A percentile compares a stretch with the other conserved stretches of the same genome.
These are phyloP conservation scores for Echinops telfairi DNA, from an alignment of 2,113 vertebrate genomes.

Conservation along the genomic window DNA sequence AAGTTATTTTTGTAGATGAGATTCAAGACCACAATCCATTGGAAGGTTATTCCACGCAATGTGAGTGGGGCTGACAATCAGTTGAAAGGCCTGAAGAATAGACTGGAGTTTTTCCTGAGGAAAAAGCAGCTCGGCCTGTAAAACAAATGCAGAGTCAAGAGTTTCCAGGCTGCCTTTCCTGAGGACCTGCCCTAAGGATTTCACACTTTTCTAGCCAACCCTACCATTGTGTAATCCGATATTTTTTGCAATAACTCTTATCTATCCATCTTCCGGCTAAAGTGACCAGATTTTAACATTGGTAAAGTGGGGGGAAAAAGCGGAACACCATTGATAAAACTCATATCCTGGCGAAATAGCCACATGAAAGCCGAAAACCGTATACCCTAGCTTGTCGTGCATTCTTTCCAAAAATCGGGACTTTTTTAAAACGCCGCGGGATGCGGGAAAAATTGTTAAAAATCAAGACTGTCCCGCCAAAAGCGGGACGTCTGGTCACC, in stretches of 20 bases:
- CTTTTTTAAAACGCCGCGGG: too few relatives aligned
- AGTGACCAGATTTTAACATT: too few relatives aligned
- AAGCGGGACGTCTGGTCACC: too few relatives aligned
- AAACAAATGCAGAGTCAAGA: too few relatives aligned
- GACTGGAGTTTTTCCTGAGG: background rate
- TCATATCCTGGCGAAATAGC: too few relatives aligned
- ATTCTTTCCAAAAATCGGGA: too few relatives aligned
- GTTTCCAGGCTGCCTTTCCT: background rate
- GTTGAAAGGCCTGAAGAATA: background rate
- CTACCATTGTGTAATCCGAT: background rate
- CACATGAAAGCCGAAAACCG: too few relatives aligned
- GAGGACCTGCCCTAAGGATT: background rate
- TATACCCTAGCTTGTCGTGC: too few relatives aligned
- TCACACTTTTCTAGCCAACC: background rate
- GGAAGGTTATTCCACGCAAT: constrained; percentile 21
- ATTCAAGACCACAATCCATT: background rate
- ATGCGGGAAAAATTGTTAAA: too few relatives aligned
- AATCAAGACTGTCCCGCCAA: too few relatives aligned
- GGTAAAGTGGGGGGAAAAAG: too few relatives aligned
- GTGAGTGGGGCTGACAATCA: background rate
- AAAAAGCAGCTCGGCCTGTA: background rate
- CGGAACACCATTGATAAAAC: too few relatives aligned
- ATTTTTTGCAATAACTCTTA: background rate
- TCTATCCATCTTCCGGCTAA: background rate
- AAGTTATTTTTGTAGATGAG: background rate